Evolutionary conservation across 2,888 invertebrate species (phyloP).

Genomic region (Drosophila mayaguana): DNA sequence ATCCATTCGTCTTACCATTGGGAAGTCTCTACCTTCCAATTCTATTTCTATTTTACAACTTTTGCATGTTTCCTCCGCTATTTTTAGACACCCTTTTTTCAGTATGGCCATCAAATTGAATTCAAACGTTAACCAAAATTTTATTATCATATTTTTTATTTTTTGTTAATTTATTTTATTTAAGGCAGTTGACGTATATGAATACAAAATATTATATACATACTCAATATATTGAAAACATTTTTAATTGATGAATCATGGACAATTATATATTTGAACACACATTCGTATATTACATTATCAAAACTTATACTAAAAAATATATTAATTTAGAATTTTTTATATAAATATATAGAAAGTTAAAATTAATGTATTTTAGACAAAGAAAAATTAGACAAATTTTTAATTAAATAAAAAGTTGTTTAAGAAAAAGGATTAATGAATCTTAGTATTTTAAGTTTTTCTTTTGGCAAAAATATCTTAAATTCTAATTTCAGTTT

Average conservation of each 20-base stretch:
- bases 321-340: not conserved
- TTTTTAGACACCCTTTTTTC: constrained; percentile 37
- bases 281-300: not conserved
- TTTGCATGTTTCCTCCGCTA: constrained; percentile 37
- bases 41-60: constrained; percentile 42
- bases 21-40: constrained; percentile 48
- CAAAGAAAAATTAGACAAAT: not conserved
- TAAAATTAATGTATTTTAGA: not conserved
- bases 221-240: not conserved
- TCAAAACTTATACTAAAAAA: no score
- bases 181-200: not conserved
- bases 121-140: constrained; percentile 7
- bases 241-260: not conserved
- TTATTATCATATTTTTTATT: not conserved
- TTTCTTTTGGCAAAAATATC: not conserved
- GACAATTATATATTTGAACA: not conserved
- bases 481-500: no score
- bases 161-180: constrained; percentile 10
- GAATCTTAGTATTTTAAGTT: not conserved
- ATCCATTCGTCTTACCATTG: constrained; percentile 40
- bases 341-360: not conserved
- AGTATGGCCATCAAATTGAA: constrained; percentile 4
- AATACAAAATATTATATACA: not conserved
- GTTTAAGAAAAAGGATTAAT: no score
- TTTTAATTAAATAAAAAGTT: not conserved